Base-by-base conservation (phyloP, 2,888 invertebrate genomes). In the Macrosiphum euphorbiae region DNA sequence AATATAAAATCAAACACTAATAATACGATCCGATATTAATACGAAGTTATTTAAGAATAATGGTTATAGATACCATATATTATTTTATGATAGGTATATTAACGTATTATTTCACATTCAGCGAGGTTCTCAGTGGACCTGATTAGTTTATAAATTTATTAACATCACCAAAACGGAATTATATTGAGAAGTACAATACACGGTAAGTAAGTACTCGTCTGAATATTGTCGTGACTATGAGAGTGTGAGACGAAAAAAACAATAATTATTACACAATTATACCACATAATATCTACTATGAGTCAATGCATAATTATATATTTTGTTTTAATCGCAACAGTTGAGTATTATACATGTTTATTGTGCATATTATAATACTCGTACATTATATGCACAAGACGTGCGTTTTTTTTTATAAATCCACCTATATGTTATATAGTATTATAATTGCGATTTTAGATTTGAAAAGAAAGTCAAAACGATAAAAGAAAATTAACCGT, bases 191-290 rank as follows among this genome's bases (percentile, higher is more conserved):
- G 13, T 28, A 28, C 47, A 28, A 86, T n/a, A 16, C 5, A 13
- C 28, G 1, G 47, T 50, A 16, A 44, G 8, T 44, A 8, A 11
- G 44, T 86, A 86, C 0, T 13, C 28, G 41, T n/a, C 8, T 41
- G 28, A 28, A 58, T 16, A 78, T 61, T 28, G 58, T 28, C n/a
- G 44, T n/a, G n/a, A 61, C 28, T 89, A 41, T 26, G 16, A 58
- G 55, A 58, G 26, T 41, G 13, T 13, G 8, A 58, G 55, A 41
- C 35, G 26, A 55, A 88, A 89, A 88, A 78, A 78, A 78, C 8
- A 89, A 58, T 89, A 28, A 58, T 61, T 58, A 61, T 89, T 89
- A 58, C 89, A 58, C 55, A 88, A 88, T 88, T 67, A 67, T 67
- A 67, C 16, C 20, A 35, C 20, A 78, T 78, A 35, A 78, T 78